These are phyloP conservation scores for Paedocypris sp. DNA, from an alignment of 2,113 vertebrate genomes.

Conservation along the genomic window DNA sequence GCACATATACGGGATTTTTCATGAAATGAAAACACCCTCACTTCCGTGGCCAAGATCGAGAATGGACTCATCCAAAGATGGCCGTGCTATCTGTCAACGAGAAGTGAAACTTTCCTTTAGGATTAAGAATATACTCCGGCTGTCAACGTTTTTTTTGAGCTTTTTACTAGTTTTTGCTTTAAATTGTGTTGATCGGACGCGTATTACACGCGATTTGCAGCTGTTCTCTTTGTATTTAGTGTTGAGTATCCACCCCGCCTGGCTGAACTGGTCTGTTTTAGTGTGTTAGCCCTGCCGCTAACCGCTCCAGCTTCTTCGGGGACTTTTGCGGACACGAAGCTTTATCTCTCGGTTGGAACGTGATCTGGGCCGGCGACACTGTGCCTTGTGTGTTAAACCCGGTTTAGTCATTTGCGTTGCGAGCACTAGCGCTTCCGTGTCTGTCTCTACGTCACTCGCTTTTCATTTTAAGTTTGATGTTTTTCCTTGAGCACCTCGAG, in stretches of 20 bases:
- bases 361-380: too few relatives aligned
- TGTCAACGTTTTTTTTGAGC: not conserved
- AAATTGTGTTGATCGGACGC: not conserved
- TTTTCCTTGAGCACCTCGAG: slow-evolving; percentile 36
- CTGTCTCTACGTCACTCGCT: slow-evolving; percentile 41
- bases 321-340: not conserved
- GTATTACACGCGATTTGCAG: not conserved
- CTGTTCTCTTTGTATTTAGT: slow-evolving; percentile 4
- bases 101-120: slow-evolving; percentile 62
- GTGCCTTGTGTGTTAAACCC: not conserved
- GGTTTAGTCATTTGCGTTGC: not conserved
- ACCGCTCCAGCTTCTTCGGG: not conserved
- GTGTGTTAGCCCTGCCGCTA: slow-evolving; percentile 13
- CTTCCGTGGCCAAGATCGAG: not conserved
- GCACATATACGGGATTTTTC: not conserved
- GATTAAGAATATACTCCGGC: slow-evolving; percentile 17
- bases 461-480: slow-evolving; percentile 46
- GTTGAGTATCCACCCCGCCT: slow-evolving; percentile 18
- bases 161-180: not conserved
- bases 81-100: slow-evolving; percentile 52
- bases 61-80: slow-evolving; percentile 55
- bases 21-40: not conserved
- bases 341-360: too few relatives aligned
- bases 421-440: slow-evolving; percentile 23
- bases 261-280: not conserved